Conservation (phyloP, 2,113 vertebrate genomes). For the Silurus asotus region DNA sequence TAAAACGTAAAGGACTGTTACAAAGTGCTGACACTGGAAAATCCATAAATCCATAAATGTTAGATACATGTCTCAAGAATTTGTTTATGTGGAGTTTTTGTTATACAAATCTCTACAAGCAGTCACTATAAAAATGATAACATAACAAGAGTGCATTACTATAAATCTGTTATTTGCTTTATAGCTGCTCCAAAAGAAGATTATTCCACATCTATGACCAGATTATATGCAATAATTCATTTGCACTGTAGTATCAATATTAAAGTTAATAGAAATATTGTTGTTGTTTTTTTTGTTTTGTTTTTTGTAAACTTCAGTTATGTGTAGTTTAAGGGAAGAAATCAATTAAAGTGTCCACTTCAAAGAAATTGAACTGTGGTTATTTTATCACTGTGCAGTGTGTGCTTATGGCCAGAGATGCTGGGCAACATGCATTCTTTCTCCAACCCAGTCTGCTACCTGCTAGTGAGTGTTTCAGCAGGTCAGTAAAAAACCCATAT, state of each 20-base stretch:
- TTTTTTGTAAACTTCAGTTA: not conserved
- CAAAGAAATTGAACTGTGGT: not conserved
- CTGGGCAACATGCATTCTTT: conserved; percentile 41
- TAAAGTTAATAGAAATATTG: not conserved
- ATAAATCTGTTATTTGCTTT: not conserved
- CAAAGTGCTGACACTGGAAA: not conserved
- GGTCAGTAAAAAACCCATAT: conserved; percentile 36
- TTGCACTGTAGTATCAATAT: not conserved
- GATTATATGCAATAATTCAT: not conserved
- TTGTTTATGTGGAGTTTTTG: not conserved
- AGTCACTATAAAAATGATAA: not conserved
- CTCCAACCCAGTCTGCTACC: conserved; percentile 41
- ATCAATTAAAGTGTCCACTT: not conserved
- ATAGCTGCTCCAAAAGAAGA: not conserved
- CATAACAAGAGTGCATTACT: not conserved
- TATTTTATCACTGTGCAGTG: conserved; percentile 32
- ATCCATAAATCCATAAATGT: not conserved
- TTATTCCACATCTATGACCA: not conserved
- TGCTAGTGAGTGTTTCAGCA: conserved; percentile 50
- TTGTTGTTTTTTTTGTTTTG: no score
- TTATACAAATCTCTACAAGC: not conserved
- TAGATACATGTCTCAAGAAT: not conserved
- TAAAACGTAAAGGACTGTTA: not conserved
- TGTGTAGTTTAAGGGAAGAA: not conserved
- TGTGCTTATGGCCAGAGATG: conserved; percentile 44